Evolutionary conservation across 2,113 vertebrate genomes (phyloP), one percentile per base, ranked within the genome.

Genomic region (Megaptera novaeangliae): DNA sequence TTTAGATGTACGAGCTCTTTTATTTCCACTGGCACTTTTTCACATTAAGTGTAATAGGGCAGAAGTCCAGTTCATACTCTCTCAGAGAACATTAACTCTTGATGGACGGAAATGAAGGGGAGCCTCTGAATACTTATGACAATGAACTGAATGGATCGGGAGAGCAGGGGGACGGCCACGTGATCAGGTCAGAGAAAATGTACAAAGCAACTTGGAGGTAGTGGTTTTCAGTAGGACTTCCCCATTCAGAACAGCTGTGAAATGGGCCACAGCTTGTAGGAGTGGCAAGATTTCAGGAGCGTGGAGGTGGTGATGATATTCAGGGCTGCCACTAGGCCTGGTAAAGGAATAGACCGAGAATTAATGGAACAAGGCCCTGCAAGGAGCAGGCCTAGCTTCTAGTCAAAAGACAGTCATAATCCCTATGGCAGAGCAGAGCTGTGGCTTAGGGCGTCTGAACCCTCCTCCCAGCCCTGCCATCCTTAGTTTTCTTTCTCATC

Each of bases 1-100:
- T 97, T 97, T 98, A 97, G 97, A 98, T 97, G 55, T 96, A 97
- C 92, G 97, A 97, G 97, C 80, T 98, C 36, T 97, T 98, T 97
- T 97, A 98, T 98, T 97, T 98, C 98, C 66, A 98, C 95, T 96
- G 96, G 92, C 97, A 97, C 90, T 96, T 98, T 96, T 94, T 93
- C 83, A 94, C 84, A 88, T 85, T 97, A 97, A 97, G 21, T 72
- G 20, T 95, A 97, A 90, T 64, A 90, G 92, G 61, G 55, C 97
- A 97, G 87, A 96, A 96, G 96, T 87, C 14, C 0, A 93, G 92
- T 95, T 97, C 96, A 92, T 94, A 88, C 34, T 94, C 93, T 95
- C 75, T 97, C 85, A 78, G 68, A 96, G 96, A 97, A 96, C 94
- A 98, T 97, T 97, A 98, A 97, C 89, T 95, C 94, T 86, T 96